Conservation (phyloP, 2,113 vertebrate species). For the Anas platyrhynchos region DNA sequence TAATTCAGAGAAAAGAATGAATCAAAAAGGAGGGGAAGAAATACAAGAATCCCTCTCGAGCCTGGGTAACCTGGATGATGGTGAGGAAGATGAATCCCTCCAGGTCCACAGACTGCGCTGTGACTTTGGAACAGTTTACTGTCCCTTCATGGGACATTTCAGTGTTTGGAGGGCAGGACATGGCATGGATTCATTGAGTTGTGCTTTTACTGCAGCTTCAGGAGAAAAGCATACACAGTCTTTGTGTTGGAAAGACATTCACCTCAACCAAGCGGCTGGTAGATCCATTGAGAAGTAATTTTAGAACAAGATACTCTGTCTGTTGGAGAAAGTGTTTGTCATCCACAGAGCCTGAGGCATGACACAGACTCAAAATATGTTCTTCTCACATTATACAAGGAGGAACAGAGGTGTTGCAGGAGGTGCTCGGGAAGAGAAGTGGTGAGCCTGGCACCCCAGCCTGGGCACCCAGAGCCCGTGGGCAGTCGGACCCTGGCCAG, state of each 20-base stretch:
- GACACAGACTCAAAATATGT: not conserved
- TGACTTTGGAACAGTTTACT: not conserved
- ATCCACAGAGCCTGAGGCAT: not conserved
- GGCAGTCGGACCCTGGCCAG: accelerated
- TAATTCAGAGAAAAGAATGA: not conserved
- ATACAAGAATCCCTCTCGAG: not conserved
- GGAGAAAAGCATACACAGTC: not conserved
- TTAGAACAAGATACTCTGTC: not conserved
- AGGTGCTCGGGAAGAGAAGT: not conserved
- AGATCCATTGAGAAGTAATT: not conserved
- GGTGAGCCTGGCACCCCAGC: not conserved
- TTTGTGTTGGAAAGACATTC: not conserved
- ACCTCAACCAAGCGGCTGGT: accelerated
- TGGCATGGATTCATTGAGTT: not conserved
- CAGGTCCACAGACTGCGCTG: not conserved
- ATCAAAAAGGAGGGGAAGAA: not conserved
- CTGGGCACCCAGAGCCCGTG: accelerated
- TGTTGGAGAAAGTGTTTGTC: not conserved
- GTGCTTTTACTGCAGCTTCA: not conserved
- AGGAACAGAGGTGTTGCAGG: not conserved
- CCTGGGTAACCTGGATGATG: not conserved
- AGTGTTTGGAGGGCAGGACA: not conserved
- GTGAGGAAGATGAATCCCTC: not conserved
- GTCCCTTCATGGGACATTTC: not conserved
- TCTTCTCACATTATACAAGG: not conserved